Evolutionary conservation across 2,797 vertebrate genomes (phyloP), one percentile per base, ranked within the genome.

Genomic region (Pristis pectinata): DNA sequence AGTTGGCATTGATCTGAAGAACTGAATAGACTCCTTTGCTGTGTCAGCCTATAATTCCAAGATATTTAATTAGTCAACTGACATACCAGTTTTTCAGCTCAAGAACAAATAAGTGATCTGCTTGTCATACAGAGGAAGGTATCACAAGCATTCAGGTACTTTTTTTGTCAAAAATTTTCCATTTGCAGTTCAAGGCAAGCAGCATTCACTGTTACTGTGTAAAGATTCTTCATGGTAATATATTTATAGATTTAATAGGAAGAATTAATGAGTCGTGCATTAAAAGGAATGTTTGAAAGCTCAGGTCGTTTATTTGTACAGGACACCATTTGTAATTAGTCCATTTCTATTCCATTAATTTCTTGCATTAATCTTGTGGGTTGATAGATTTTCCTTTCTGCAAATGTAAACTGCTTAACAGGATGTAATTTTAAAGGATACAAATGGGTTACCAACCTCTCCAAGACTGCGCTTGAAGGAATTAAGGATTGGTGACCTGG

Each of bases 241-340:
- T 53, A n/a, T 70, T 56, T 67, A 76, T 76, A 56, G 44, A 44
- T 56, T 56, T 94, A 74, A 76, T 94, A 76, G 92, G 70, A 76
- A 94, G 72, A 94, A 70, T 94, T 94, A 94, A 94, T 94, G 92
- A 94, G 70, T n/a, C 30, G 44, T 76, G 34, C 76, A 76, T 76
- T 76, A 44, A 94, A 94, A 19, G 13, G 30, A 94, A 94, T 94
- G 92, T 34, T 76, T 94, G 64, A 76, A 94, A 76, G 44, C 92
- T 94, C 92, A 72, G 24, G 1, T 53, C 2, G 70, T 76, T 76
- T 94, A n/a, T 94, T 94, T 94, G 70, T 76, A 74, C 44, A 94
- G 72, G 70, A 94, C 70, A 56, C 49, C 41, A 72, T 94, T 94
- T 53, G 22, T 94, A 27, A 94, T 94, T 94, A 24, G 70, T 94